Base-by-base conservation (phyloP, 2,888 invertebrate genomes). In the Scaptomyza parva region DNA sequence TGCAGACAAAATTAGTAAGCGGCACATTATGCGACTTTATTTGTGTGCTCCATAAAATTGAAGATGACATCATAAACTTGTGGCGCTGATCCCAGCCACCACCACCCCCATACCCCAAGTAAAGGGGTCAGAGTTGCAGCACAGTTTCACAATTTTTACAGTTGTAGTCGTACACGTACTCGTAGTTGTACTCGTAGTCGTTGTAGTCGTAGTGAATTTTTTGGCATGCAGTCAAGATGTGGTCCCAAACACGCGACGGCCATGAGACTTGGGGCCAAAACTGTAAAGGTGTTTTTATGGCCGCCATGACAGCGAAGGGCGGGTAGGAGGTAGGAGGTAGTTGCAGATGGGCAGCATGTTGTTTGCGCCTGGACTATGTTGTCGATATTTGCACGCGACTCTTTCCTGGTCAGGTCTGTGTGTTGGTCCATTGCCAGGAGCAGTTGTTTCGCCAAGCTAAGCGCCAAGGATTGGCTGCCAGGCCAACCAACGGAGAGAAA, bases 271-370 rank as follows among this genome's bases (percentile, higher is more conserved):
- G 24, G 11, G n/a, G 14, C 47, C 51, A 37, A 48, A 58, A 70
- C 81, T 74, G 85, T 87, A 86, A 81, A 81, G 76, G 81, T 87
- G 81, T 87, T 81, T 81, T 81, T 87, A 87, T 87, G 67, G 79
- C 68, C 67, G 71, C 76, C 66, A 64, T 48, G 76, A 58, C 66
- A 66, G 63, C 63, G 44, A 20, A 1, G 18, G 3, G 33, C 2
- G 12, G 4, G 3, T 26, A 14, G 43, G 28, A n/a, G 35, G n/a
- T 45, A 20, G 17, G 17, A 35, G 43, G 37, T 8, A 11, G 39
- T 45, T 59, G 43, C 44, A 54, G 80, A 55, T 72, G 83, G 81
- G 72, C 82, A 72, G 85, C 61, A 84, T 78, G 87, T 67, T 86
- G 82, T 78, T 84, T 86, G 79, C 70, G 63, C 60, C 64, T 43